These are phyloP conservation scores for Subanguina moxae DNA, from an alignment of 1,140 invertebrate genomes.

Conservation along the genomic window DNA sequence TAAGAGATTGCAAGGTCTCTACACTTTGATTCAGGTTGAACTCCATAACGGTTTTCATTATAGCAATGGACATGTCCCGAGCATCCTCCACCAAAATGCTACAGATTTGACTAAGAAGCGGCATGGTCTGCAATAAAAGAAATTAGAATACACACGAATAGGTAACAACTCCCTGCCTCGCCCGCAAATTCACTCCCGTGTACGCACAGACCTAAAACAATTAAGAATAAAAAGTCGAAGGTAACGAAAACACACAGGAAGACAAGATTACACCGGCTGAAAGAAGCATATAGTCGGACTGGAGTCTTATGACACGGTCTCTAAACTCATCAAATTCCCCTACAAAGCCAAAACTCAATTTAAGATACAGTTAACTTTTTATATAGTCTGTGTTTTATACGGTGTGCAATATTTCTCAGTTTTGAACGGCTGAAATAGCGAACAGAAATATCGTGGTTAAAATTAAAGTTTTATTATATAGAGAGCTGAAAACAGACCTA, in stretches of 20 bases:
- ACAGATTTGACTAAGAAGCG: neutral
- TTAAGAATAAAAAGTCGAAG: no score
- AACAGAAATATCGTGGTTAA: no score
- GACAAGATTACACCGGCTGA: constrained; percentile 18
- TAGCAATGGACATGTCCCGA: constrained; percentile 14
- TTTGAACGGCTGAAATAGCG: no score
- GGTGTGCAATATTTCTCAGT: no score
- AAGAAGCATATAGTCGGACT: constrained; percentile 24
- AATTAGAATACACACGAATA: neutral
- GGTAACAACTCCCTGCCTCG: neutral
- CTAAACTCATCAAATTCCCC: constrained; percentile 8
- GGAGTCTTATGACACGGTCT: constrained; percentile 13
- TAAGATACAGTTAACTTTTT: no score
- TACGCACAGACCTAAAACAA: constrained; percentile 19
- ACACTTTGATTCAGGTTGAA: constrained; percentile 25
- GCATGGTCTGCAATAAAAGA: constrained; percentile 2
- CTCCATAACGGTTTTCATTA: constrained; percentile 23
- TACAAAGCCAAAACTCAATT: no score
- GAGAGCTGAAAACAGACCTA: no score
- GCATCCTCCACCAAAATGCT: constrained; percentile 19
- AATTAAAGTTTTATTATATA: neutral
- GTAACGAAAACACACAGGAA: no score
- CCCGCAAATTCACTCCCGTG: constrained; percentile 19
- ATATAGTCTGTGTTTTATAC: no score
- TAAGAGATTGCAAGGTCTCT: neutral